Conservation (phyloP, 2,113 vertebrate species). For the Brachyhypopomus gauderio region DNA sequence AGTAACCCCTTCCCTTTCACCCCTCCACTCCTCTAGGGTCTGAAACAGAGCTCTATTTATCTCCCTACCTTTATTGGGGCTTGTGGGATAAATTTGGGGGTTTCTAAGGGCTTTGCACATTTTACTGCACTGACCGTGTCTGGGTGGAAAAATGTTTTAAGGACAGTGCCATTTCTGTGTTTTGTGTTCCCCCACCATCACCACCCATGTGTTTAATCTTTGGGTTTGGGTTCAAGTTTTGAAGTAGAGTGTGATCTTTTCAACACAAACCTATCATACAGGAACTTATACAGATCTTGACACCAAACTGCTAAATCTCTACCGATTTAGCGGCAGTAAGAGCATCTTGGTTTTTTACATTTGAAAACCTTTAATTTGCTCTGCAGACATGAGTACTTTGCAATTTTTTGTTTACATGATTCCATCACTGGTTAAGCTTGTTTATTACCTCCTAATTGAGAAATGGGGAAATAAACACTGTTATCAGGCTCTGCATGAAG, state of each 20-base stretch:
- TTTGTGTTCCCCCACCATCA: background rate
- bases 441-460: slow-evolving; percentile 26
- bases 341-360: background rate
- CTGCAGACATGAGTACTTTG: slow-evolving; percentile 1
- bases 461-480: slow-evolving; percentile 46
- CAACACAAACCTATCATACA: background rate
- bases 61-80: slow-evolving; percentile 55
- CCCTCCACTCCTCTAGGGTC: background rate
- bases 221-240: slow-evolving; percentile 23
- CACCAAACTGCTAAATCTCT: background rate
- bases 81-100: slow-evolving; percentile 38
- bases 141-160: slow-evolving; percentile 31
- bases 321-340: background rate
- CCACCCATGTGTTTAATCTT: too few relatives aligned
- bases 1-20: background rate
- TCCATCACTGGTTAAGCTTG: slow-evolving; percentile 7
- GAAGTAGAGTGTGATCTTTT: background rate
- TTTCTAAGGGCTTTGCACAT: slow-evolving; percentile 45
- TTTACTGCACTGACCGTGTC: slow-evolving; percentile 50
- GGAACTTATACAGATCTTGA: background rate
- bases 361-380: background rate
- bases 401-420: background rate
- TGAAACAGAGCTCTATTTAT: slow-evolving; percentile 43
- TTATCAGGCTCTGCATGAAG: slow-evolving; percentile 17
- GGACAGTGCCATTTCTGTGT: slow-evolving; percentile 26